phyloP scores from a whole-genome alignment of 2,797 vertebrate species.

The Danio tinwini region DNA sequence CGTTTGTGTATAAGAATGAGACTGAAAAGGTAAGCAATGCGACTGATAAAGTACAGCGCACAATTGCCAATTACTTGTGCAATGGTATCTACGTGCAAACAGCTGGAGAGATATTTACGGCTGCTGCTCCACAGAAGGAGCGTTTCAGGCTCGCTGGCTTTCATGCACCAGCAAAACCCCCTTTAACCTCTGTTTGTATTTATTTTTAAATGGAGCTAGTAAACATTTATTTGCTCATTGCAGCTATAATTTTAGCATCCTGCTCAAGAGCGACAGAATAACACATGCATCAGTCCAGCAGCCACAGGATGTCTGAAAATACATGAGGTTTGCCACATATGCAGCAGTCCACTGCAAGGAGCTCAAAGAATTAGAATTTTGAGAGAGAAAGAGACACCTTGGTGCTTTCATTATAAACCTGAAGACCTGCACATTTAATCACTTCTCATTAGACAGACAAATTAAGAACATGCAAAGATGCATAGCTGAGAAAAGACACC shows the following conservation, averaged over 20 bases:
- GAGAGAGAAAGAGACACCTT: slow-evolving; percentile 34
- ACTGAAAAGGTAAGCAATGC: not conserved
- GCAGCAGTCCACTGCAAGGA: slow-evolving; percentile 31
- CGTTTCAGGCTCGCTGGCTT: slow-evolving; percentile 50
- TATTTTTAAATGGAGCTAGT: slow-evolving; percentile 64
- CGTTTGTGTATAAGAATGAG: not conserved
- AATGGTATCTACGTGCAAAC: not conserved
- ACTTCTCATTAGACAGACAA: not conserved
- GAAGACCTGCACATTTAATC: slow-evolving; percentile 22
- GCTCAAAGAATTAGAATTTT: not conserved
- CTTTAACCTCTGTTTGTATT: slow-evolving; percentile 57
- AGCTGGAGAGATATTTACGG: slow-evolving; percentile 17
- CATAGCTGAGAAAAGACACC: slow-evolving; percentile 3
- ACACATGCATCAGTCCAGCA: slow-evolving; percentile 47
- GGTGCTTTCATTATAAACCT: slow-evolving; percentile 26
- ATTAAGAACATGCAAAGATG: not conserved
- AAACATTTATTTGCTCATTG: slow-evolving; percentile 73
- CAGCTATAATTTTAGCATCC: slow-evolving; percentile 66
- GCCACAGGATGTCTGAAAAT: slow-evolving; percentile 71
- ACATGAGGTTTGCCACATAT: slow-evolving; percentile 64
- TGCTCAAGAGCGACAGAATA: slow-evolving; percentile 58
- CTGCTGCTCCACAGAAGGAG: slow-evolving; percentile 55
- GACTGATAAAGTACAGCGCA: not conserved
- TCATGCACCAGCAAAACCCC: slow-evolving; percentile 26
- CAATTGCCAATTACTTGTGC: not conserved